Evolutionary conservation across 2,888 invertebrate genomes (phyloP), one percentile per base, ranked within the genome.

Genomic region (Diogma glabrata): DNA sequence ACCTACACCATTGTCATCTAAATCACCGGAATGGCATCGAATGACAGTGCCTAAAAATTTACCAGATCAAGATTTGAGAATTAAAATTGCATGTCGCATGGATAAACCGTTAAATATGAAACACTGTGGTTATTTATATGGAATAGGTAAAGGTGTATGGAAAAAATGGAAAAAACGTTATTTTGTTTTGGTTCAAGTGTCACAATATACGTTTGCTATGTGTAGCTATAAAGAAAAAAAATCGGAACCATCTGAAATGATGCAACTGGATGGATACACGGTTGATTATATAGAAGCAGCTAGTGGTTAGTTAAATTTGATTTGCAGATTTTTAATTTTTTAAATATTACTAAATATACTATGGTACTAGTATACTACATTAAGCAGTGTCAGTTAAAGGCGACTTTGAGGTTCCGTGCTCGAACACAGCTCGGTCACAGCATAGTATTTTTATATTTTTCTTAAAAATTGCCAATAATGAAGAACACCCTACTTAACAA

Each of bases 171-270:
- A 99, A 74, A 89, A 92, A 63, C 79, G 99, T 52, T 99, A 97
- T 72, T 96, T 90, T 78, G 95, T 97, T 57, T 75, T 99, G 58
- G 97, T 99, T 47, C 97, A 99, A 79, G 96, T 97, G 43, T 96
- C 96, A 55, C 99, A 99, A 75, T 99, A 99, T 72, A 97, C 97
- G 33, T 99, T 99, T 75, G 97, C 99, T 43, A 90, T 99, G 83
- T 99, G 99, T 74, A 96, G 94, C 62, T 99, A 97, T 71, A 90
- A 96, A 71, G 96, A 99, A 72, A 97, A 96, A 77, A 97, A 97
- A 73, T 89, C 93, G 20, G 97, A 99, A 71, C 99, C 99, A 12
- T 92, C 95, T 22, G 99, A 99, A 74, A 96, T 99, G 91, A 93
- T 97, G 89, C 96, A 97, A 72, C 76, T 99, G 52, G 99, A 99